These are phyloP conservation scores for Ciconia nigra DNA, from an alignment of 2,797 vertebrate species.

Conservation along the genomic window DNA sequence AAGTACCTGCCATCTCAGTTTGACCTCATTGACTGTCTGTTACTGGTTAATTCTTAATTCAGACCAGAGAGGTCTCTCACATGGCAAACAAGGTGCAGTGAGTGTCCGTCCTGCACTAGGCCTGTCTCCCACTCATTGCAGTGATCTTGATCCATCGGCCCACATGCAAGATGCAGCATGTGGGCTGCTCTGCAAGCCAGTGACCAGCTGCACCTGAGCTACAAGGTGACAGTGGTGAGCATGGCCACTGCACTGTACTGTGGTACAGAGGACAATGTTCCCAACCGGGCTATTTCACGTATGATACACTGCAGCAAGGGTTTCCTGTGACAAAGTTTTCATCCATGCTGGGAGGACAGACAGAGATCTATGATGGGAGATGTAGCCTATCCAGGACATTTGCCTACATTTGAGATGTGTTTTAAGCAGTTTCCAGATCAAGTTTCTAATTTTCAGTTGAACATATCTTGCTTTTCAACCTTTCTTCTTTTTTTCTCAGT, in stretches of 20 bases:
- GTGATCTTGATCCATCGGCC: not conserved
- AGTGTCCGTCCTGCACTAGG: not conserved
- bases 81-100: not conserved
- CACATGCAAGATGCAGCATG: not conserved
- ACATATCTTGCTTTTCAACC: not conserved
- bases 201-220: not conserved
- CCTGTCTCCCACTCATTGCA: not conserved
- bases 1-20: not conserved
- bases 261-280: not conserved
- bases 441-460: not conserved
- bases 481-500: not conserved
- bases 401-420: not conserved
- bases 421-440: not conserved
- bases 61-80: not conserved
- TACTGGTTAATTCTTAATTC: not conserved
- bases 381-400: not conserved
- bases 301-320: fast-evolving
- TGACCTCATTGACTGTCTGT: not conserved
- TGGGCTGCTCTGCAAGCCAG: not conserved
- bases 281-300: not conserved
- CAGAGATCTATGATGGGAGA: not conserved
- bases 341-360: not conserved
- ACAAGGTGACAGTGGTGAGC: fast-evolving
- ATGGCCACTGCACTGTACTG: not conserved
- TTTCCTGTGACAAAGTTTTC: not conserved